Evolutionary conservation across 37 sponge, comb jelly and placozoan species (phyloP), one percentile per base, ranked within the genome.

Genomic region (Aplysina aerophoba): DNA sequence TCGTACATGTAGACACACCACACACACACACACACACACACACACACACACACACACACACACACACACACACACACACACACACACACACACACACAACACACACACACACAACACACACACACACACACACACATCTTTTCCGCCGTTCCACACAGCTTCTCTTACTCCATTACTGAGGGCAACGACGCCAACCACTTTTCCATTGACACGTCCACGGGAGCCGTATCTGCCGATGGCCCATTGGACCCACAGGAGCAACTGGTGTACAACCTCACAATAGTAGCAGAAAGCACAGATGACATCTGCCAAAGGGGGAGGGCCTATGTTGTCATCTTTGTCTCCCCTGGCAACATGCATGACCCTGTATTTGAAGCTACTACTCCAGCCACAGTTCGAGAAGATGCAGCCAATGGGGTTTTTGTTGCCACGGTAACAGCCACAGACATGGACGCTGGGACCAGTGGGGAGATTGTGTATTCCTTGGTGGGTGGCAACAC

Each of bases 161-260:
- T 88, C 75, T 67, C 35, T 33, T 94, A 71, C 82, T 44, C 62
- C 36, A 90, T 94, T n/a, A 86, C 85, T 8, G 74, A 78, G 38
- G 94, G 94, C 41, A 88, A 92, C 62, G 63, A 82, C 6, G 66
- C 34, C 8, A 89, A 68, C n/a, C 60, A 79, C 38, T 95, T 95
- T 55, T 4, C 66, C 0, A 56, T 95, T 22, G 87, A 82, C 58
- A 37, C 38, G 0, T 27, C 36, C 21, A 85, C 69, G 25, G 93
- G 93, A 11, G 67, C 72, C 22, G 34, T 90, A 4, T 56, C 67
- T 11, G 59, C 82, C 1, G 16, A 36, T 15, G 21, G 27, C 21
- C 85, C 85, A 1, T 67, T 86, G 54, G 50, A 86, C 21, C 71
- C 38, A 63, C 65, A 36, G 15, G 41, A 85, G 22, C 72, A 56